Evolutionary conservation across 2,113 vertebrate species (phyloP).

Genomic region (Hydropotes inermis): DNA sequence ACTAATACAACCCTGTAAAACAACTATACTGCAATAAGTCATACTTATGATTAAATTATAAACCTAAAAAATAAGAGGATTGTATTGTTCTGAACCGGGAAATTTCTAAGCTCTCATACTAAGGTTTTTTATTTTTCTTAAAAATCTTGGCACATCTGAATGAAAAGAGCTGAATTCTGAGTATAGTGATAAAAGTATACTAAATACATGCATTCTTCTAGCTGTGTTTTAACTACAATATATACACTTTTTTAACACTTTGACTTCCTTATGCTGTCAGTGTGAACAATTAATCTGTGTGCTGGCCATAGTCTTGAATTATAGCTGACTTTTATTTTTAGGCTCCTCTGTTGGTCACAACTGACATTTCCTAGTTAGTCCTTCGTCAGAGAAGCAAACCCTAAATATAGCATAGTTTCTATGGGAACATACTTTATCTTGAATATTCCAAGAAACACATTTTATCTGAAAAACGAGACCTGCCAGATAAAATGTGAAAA

Average conservation of each 20-base stretch:
- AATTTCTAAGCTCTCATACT: background rate
- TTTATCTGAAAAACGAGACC: conserved; percentile 42
- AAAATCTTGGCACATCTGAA: background rate
- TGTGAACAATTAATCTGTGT: background rate
- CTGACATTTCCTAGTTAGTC: conserved; percentile 16
- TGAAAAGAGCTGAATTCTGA: background rate
- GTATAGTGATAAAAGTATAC: background rate
- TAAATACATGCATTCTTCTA: background rate
- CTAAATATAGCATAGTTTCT: conserved; percentile 52
- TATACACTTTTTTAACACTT: background rate
- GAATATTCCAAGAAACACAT: conserved; percentile 9
- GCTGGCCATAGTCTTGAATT: background rate
- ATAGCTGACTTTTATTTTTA: conserved; percentile 10
- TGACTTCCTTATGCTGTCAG: background rate
- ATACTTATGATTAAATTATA: background rate
- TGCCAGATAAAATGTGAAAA: conserved; percentile 27
- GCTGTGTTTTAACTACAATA: background rate
- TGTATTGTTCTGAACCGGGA: background rate
- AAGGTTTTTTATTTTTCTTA: background rate
- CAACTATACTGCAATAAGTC: background rate
- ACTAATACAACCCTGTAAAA: background rate
- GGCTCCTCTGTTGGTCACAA: background rate
- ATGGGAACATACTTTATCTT: conserved; percentile 46
- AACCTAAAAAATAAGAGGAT: background rate
- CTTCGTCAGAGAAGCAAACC: background rate